phyloP scores from a whole-genome alignment of 1,140 invertebrate species.

The Neuroterus valhalla region DNA sequence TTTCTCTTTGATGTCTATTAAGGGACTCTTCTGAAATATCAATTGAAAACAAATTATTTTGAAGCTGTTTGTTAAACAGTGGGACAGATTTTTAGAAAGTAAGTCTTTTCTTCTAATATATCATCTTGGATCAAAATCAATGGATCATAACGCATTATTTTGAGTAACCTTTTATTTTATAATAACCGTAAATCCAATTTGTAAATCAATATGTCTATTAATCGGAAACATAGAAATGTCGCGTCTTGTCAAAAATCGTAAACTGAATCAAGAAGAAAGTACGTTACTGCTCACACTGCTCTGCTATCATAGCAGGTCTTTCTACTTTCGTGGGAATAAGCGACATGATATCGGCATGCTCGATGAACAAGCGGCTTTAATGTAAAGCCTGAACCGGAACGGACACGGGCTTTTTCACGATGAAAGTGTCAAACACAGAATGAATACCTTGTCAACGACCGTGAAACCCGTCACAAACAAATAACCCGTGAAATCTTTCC shows the following conservation, averaged over 20 bases:
- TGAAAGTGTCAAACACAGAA: background rate
- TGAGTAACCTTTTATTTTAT: background rate
- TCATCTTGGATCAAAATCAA: background rate
- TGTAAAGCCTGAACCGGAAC: background rate
- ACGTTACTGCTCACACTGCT: background rate
- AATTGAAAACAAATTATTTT: background rate
- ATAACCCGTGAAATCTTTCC: too few relatives aligned
- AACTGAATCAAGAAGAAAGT: background rate
- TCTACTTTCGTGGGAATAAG: constrained; percentile 6
- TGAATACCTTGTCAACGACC: background rate
- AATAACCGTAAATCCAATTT: constrained; percentile 4
- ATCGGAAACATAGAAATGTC: background rate
- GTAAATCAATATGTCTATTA: background rate
- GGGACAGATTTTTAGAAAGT: too few relatives aligned
- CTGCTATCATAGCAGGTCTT: background rate
- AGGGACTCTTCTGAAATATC: background rate
- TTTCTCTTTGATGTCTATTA: background rate
- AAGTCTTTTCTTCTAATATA: too few relatives aligned
- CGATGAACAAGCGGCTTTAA: background rate
- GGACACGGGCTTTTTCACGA: background rate
- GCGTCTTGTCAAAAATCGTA: background rate
- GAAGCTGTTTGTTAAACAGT: too few relatives aligned
- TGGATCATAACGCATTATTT: background rate
- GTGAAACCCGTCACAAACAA: background rate
- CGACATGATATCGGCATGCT: constrained; percentile 1